These are phyloP conservation scores for Microplitis mediator DNA, from an alignment of 1,140 invertebrate species.

Conservation along the genomic window DNA sequence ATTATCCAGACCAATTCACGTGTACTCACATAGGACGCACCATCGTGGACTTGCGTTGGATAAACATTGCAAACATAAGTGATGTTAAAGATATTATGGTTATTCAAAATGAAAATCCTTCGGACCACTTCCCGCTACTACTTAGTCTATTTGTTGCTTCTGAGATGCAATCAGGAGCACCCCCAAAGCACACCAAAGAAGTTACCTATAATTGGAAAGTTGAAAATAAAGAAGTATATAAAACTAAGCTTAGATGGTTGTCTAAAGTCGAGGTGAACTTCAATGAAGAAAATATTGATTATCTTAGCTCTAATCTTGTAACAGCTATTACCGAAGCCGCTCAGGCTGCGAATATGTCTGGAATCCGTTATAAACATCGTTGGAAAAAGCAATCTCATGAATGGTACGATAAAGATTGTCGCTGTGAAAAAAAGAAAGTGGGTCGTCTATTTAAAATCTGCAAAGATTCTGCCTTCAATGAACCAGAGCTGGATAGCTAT, in stretches of 20 bases:
- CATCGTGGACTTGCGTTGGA: no score
- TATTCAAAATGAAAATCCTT: no score
- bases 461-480: neutral
- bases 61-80: no score
- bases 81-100: no score
- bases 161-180: no score
- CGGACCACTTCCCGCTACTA: no score
- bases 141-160: no score
- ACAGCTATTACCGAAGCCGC: neutral
- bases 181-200: neutral
- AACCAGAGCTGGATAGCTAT: neutral
- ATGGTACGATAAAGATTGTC: conserved; percentile 21
- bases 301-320: neutral
- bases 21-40: no score
- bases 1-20: no score
- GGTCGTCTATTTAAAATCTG: neutral
- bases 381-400: neutral
- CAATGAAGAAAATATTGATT: no score
- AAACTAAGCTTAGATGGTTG: no score
- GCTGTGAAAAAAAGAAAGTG: neutral
- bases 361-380: neutral
- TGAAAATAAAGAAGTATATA: neutral
- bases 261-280: no score
- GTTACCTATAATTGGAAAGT: neutral
- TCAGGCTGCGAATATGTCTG: neutral